These are phyloP conservation scores for Agriopis aurantiaria DNA, from an alignment of 2,888 invertebrate genomes.

Conservation along the genomic window DNA sequence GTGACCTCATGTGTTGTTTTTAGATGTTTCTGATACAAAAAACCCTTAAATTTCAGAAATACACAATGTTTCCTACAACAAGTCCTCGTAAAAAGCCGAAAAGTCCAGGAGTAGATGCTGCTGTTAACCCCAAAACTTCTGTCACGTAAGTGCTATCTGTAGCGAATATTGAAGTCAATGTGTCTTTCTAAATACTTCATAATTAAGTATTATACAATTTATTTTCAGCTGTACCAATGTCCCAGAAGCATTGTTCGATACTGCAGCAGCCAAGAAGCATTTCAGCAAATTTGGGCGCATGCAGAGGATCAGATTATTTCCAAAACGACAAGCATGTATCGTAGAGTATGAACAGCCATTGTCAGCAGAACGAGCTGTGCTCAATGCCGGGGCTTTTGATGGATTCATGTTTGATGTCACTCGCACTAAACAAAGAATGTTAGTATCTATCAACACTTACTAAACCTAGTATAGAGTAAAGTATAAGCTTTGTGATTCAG, in stretches of 20 bases:
- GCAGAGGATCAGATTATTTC: conserved; percentile 88
- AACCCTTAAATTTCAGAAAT: conserved; percentile 14
- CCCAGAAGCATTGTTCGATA: conserved; percentile 88
- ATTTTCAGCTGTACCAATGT: conserved; percentile 87
- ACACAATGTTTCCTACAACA: conserved; percentile 58
- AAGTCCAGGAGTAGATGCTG: conserved; percentile 62
- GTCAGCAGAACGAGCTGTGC: conserved; percentile 86
- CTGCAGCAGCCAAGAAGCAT: conserved; percentile 87
- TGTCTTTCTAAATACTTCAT: background rate
- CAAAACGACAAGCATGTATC: conserved; percentile 88
- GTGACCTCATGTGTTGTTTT: conserved; percentile 41
- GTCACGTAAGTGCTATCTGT: conserved; percentile 70
- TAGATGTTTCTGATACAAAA: background rate
- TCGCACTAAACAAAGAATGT: conserved; percentile 81
- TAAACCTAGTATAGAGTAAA: no score
- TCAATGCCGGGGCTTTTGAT: conserved; percentile 87
- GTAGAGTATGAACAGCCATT: conserved; percentile 89
- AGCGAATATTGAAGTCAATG: background rate
- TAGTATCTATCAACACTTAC: conserved; percentile 49
- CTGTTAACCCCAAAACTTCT: conserved; percentile 70
- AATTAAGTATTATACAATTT: background rate
- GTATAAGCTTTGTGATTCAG: no score
- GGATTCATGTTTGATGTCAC: conserved; percentile 88
- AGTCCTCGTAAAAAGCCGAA: conserved; percentile 68
- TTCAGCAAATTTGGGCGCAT: conserved; percentile 91